phyloP scores from a whole-genome alignment of 1,140 invertebrate genomes.

The Diprion similis region DNA sequence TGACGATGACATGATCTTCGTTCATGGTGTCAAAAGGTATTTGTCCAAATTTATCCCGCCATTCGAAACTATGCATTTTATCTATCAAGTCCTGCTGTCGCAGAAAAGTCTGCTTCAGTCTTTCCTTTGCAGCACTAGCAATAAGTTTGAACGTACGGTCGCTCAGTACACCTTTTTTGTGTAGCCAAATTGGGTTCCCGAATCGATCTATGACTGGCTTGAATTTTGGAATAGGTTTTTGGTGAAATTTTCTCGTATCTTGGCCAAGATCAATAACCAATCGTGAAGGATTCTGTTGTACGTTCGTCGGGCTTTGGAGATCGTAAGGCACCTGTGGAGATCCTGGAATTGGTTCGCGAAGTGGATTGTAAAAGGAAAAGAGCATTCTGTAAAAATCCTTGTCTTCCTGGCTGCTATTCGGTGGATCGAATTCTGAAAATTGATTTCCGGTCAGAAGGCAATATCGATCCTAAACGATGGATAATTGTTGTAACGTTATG shows the following conservation, averaged over 20 bases:
- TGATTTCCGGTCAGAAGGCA: no score
- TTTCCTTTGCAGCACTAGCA: neutral
- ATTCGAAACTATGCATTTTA: neutral
- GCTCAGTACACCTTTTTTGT: neutral
- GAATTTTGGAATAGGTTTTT: neutral
- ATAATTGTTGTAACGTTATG: no score
- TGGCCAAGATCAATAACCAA: neutral
- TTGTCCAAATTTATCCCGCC: neutral
- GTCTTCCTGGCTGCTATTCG: no score
- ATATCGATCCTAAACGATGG: no score
- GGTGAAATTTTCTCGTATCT: neutral
- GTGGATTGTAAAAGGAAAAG: no score
- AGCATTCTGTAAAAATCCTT: no score
- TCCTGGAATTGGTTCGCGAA: no score
- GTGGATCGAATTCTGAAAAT: no score
- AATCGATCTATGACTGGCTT: neutral
- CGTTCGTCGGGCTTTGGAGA: no score
- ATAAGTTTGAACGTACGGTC: neutral
- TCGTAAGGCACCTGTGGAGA: no score
- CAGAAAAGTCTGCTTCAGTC: neutral
- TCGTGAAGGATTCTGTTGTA: no score
- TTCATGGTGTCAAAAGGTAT: conserved; percentile 3
- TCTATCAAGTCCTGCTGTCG: neutral
- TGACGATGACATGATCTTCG: conserved; percentile 8
- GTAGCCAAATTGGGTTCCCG: neutral